Conservation (phyloP, 2,888 invertebrate genomes). For the Cheilosia vulpina region DNA sequence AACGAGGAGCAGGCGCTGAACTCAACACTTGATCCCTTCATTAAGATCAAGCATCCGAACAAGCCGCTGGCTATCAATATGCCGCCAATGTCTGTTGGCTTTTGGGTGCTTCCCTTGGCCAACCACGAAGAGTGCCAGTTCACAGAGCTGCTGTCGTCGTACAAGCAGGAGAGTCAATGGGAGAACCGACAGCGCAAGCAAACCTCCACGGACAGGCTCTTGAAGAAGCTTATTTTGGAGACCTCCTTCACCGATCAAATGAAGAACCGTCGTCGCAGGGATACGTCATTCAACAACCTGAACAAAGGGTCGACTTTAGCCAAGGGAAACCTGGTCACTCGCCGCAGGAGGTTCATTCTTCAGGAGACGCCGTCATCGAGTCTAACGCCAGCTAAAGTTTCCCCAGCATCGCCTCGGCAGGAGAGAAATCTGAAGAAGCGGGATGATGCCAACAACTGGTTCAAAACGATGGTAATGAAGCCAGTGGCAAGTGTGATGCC, state of each 20-base stretch:
- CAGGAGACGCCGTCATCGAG: constrained; percentile 74
- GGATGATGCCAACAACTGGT: constrained; percentile 78
- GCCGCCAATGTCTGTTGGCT: constrained; percentile 88
- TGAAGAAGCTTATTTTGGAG: constrained; percentile 81
- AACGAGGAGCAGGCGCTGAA: constrained; percentile 86
- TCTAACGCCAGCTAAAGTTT: constrained; percentile 53
- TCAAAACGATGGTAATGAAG: constrained; percentile 78
- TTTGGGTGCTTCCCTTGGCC: constrained; percentile 89
- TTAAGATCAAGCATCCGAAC: constrained; percentile 85
- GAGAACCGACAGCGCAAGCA: constrained; percentile 51
- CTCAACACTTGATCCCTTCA: constrained; percentile 85
- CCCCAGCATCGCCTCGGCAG: neutral
- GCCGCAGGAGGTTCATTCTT: constrained; percentile 76
- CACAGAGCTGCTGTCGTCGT: constrained; percentile 79
- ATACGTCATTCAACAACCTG: constrained; percentile 30
- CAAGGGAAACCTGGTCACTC: constrained; percentile 13
- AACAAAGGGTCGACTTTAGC: constrained; percentile 1
- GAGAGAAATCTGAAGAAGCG: constrained; percentile 75
- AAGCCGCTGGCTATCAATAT: constrained; percentile 86
- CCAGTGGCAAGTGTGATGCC: constrained; percentile 59
- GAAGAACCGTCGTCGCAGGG: constrained; percentile 78
- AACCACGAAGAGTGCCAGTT: constrained; percentile 86
- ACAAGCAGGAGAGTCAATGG: constrained; percentile 69
- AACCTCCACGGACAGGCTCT: constrained; percentile 79
- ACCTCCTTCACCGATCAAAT: constrained; percentile 78